Base-by-base conservation (phyloP, 2,888 invertebrate species). In the Bellardia bayeri region DNA sequence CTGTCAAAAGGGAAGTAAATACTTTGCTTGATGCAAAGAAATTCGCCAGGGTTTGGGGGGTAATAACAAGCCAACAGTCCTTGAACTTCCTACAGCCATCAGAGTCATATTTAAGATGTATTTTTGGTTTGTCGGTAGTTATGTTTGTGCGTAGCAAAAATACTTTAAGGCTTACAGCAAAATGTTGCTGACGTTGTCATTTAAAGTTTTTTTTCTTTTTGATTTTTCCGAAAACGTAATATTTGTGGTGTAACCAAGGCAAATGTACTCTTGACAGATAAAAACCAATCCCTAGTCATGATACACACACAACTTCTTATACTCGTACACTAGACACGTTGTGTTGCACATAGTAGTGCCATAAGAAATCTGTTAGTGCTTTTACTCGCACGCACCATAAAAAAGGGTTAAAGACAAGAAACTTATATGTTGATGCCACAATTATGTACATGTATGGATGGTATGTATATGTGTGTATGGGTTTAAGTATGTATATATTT, bases 241-340 rank as follows among this genome's bases (percentile, higher is more conserved):
- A 42, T 58, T 69, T 86, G 72, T 72, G 82, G 85, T 69, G 74
- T 78, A 86, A 74, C 87, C 85, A 75, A 87, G 51, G 75, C 64
- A 87, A 87, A 85, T 85, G 75, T 85, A 79, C 87, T 87, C 75
- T 75, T 74, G 79, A 79, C 69, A 82, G 64, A 79, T 75, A 75
- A 71, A 79, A 54, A 45, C 56, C 74, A 75, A 72, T 56, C 63
- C 23, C 69, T 51, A 51, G 75, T 58, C 74, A 81, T 71, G 66
- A 56, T 68, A 76, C 69, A 23, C 16, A 56, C 23, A 23, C 23
- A 23, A 1, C 37, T 63, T 30, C 42, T 56, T n/a, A 45, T 56
- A 8, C 23, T 49, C 16, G 13, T 9, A 30, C 30, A 30, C 6
- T 9, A n/a, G 13, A 54, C n/a, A 23, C 33, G 37, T 75, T 16